phyloP scores from a whole-genome alignment of 1,140 invertebrate species.

The Nasonia vitripennis region DNA sequence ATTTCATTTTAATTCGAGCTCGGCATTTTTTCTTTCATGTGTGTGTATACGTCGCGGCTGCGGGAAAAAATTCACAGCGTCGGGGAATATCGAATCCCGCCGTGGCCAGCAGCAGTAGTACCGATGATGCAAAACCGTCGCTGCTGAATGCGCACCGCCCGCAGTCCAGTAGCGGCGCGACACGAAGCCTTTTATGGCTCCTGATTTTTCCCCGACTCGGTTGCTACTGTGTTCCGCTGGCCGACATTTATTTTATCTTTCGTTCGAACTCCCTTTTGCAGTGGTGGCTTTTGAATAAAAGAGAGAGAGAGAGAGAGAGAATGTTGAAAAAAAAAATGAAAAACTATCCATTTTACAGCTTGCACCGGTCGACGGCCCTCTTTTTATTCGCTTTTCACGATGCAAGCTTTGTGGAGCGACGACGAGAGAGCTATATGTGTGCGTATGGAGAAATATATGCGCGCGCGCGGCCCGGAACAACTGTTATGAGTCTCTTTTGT shows the following conservation, averaged over 20 bases:
- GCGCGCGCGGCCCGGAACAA: not conserved
- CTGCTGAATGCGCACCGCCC: not conserved
- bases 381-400: conserved; percentile 11
- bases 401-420: conserved; percentile 14
- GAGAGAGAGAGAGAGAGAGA: conserved; percentile 24
- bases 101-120: not conserved
- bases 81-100: not conserved
- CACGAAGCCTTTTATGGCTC: conserved; percentile 34
- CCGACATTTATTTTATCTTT: conserved; percentile 31
- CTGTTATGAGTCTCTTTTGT: conserved; percentile 20
- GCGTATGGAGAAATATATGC: conserved; percentile 8
- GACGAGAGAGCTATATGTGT: not conserved
- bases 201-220: conserved; percentile 33
- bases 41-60: not conserved
- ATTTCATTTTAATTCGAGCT: conserved; percentile 14
- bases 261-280: conserved; percentile 34
- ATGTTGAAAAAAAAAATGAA: conserved; percentile 29
- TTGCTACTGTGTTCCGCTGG: not conserved
- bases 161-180: not conserved
- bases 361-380: not conserved
- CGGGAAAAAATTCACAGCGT: conserved; percentile 31
- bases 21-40: conserved; percentile 9
- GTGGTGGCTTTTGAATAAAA: conserved; percentile 11
- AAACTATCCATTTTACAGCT: conserved; percentile 37
- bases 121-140: conserved; percentile 30